Evolutionary conservation across 2,113 vertebrate genomes (phyloP), one percentile per base, ranked within the genome.

Genomic region (Pteropus alecto): DNA sequence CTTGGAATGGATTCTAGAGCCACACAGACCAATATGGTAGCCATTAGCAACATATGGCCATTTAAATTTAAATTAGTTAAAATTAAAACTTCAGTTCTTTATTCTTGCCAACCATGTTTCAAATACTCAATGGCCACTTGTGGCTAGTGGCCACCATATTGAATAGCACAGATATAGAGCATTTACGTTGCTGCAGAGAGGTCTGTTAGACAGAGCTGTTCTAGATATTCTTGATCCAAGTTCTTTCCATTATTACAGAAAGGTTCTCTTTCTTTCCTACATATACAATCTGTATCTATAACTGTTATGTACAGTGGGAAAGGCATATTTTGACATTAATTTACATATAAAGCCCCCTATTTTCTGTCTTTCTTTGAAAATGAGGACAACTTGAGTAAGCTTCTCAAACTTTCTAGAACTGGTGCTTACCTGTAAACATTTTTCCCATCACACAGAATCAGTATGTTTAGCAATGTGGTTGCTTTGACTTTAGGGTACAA

Each of bases 401-500:
- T 82, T 94, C 28, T 3, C 35, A 70, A 30, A 46, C 41, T 63
- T 58, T 84, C 79, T 93, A 43, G 41, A 56, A 35, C 30, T 79
- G 41, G 26, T 14, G 2, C 51, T 88, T 86, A 91, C 65, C 78
- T 81, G 58, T 92, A 76, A 92, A 58, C 38, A 56, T 83, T 93
- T 93, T 67, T 12, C 41, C 70, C 16, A 51, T 82, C 85, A 79
- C n/a, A 61, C 2, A 73, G 86, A 94, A 93, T 93, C 84, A 74
- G 26, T 5, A 1, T n/a, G 48, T 56, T 96, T 96, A 93, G 82
- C 77, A 92, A 48, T 70, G 56, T 58, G 68, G 68, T 88, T 91
- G 46, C 86, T 89, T 96, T 96, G 91, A 88, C 95, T 96, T 97
- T 35, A 96, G 93, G 85, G 71, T 96, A 60, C 67, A 95, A 96